Evolutionary conservation across 2,113 vertebrate species (phyloP).

Genomic region (Pituophis catenifer): DNA sequence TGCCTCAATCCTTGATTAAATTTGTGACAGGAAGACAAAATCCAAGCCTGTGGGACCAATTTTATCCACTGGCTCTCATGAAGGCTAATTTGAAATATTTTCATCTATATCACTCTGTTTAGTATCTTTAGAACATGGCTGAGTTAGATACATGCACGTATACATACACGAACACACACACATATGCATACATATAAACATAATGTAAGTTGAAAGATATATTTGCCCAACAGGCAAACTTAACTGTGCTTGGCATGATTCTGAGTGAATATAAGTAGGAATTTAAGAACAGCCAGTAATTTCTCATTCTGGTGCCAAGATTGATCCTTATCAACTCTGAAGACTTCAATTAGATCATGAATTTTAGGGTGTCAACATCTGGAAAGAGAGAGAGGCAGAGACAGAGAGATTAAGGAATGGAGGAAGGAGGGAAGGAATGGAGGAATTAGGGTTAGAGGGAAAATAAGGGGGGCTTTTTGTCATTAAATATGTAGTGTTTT

Average conservation of each 20-base stretch:
- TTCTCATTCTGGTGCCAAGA: constrained; percentile 31
- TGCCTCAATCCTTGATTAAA: neutral
- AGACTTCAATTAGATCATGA: neutral
- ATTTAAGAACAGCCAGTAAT: constrained; percentile 12
- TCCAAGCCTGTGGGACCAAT: neutral
- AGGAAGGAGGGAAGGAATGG: neutral
- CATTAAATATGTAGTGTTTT: neutral
- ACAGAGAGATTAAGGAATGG: neutral
- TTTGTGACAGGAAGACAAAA: neutral
- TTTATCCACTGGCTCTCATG: neutral
- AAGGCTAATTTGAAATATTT: neutral
- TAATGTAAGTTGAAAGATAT: rapidly evolving
- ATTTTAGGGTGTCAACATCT: neutral
- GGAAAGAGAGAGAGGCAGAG: neutral
- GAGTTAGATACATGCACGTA: neutral
- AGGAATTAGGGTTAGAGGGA: neutral
- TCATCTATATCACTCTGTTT: neutral
- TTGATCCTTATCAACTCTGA: neutral
- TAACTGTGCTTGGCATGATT: neutral
- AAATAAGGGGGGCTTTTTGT: neutral
- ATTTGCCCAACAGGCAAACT: rapidly evolving
- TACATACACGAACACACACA: neutral
- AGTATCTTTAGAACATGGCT: neutral
- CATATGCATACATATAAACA: neutral
- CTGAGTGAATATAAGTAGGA: constrained; percentile 23